Evolutionary conservation across 2,888 invertebrate genomes (phyloP).

Genomic region (Nemotelus nigrinus): DNA sequence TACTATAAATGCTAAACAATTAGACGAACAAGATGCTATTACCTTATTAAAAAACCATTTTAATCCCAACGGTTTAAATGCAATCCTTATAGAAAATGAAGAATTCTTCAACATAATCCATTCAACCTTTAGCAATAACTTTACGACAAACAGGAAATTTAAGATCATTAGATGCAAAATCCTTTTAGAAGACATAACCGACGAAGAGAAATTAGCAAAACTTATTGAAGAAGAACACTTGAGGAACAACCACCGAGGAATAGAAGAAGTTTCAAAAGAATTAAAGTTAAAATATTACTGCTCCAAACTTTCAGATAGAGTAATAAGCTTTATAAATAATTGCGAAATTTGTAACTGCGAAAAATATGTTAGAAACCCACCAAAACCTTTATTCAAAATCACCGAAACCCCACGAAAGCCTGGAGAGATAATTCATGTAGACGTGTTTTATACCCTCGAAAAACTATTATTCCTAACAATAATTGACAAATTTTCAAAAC

Average conservation of each 20-base stretch:
- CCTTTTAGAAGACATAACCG: too few relatives aligned
- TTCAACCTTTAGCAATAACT: too few relatives aligned
- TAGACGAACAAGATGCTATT: too few relatives aligned
- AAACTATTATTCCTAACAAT: not conserved
- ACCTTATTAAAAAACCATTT: too few relatives aligned
- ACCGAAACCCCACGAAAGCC: not conserved
- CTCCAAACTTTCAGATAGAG: not conserved
- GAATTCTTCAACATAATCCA: too few relatives aligned
- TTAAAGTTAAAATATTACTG: not conserved
- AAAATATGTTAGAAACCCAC: not conserved
- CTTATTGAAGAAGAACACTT: not conserved
- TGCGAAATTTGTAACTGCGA: not conserved
- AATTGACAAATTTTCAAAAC: too few relatives aligned
- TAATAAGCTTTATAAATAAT: not conserved
- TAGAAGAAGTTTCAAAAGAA: slow-evolving; percentile 1
- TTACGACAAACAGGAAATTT: too few relatives aligned
- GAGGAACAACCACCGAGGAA: not conserved
- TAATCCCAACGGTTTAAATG: too few relatives aligned
- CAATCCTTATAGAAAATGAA: too few relatives aligned
- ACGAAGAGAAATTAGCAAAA: too few relatives aligned
- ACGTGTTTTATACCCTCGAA: not conserved
- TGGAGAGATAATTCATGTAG: not conserved
- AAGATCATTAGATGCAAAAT: too few relatives aligned
- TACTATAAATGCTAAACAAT: too few relatives aligned
- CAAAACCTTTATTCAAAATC: not conserved